phyloP scores from a whole-genome alignment of 2,888 invertebrate genomes.

The Eupithecia dodoneata region DNA sequence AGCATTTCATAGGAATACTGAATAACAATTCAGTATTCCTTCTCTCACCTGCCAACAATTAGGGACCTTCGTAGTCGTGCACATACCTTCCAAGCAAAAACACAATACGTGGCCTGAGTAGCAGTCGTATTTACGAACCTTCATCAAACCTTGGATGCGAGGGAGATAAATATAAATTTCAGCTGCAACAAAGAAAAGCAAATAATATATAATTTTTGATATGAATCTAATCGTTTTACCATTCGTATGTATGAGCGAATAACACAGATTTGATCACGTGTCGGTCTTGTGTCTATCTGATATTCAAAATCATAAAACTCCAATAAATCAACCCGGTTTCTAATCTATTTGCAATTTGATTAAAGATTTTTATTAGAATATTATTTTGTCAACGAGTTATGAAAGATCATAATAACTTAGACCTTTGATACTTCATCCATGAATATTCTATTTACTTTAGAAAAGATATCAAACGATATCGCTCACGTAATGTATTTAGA shows the following conservation, averaged over 20 bases:
- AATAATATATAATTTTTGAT: neutral
- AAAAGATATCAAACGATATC: constrained; percentile 11
- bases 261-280: neutral
- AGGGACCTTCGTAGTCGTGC: too few relatives aligned
- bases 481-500: constrained; percentile 34
- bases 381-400: constrained; percentile 9
- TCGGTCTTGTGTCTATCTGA: neutral
- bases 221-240: neutral
- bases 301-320: neutral
- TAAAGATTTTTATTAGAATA: neutral
- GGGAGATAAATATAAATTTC: neutral
- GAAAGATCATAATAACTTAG: neutral
- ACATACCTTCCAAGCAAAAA: too few relatives aligned
- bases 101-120: too few relatives aligned
- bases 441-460: constrained; percentile 22
- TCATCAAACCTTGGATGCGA: neutral
- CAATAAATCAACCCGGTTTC: neutral
- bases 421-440: constrained; percentile 27
- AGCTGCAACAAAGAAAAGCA: neutral
- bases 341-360: constrained; percentile 7
- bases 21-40: too few relatives aligned
- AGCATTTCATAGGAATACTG: too few relatives aligned
- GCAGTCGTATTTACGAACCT: neutral
- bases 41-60: too few relatives aligned
- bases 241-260: neutral